phyloP scores from a whole-genome alignment of 2,797 vertebrate species.

The Argentina silus region DNA sequence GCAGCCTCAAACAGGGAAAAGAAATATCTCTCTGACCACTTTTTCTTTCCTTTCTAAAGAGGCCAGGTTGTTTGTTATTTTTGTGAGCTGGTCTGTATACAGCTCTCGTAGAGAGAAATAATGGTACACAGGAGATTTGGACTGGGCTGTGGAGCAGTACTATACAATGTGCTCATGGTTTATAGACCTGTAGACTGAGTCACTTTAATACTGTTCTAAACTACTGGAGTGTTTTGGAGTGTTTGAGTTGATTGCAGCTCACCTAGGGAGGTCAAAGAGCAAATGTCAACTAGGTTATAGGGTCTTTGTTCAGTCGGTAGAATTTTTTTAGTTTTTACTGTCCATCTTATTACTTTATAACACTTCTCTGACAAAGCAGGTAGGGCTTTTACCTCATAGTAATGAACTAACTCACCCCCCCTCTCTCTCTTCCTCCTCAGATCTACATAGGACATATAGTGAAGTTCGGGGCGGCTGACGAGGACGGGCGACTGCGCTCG shows the following conservation, averaged over 20 bases:
- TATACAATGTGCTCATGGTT: neutral
- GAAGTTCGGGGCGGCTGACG: slow-evolving; percentile 94
- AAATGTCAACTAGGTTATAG: too few relatives aligned
- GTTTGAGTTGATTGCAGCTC: too few relatives aligned
- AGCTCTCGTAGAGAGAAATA: slow-evolving; percentile 40
- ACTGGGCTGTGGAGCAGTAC: neutral
- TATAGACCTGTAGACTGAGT: neutral
- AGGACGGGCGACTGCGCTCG: slow-evolving; percentile 93
- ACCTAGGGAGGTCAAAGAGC: too few relatives aligned
- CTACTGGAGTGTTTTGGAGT: too few relatives aligned
- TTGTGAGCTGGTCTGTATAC: slow-evolving; percentile 31
- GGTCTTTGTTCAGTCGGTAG: too few relatives aligned
- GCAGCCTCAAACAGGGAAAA: slow-evolving; percentile 42
- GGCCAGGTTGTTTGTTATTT: slow-evolving; percentile 45
- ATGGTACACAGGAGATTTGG: slow-evolving; percentile 36
- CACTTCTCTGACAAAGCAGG: too few relatives aligned
- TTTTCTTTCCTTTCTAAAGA: slow-evolving; percentile 29
- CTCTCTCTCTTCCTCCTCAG: slow-evolving; percentile 63
- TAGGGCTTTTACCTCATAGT: too few relatives aligned
- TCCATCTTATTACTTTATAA: too few relatives aligned
- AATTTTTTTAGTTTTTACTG: too few relatives aligned
- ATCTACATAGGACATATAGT: slow-evolving; percentile 99
- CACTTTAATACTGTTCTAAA: slow-evolving; percentile 1
- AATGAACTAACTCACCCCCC: neutral
- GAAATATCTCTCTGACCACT: slow-evolving; percentile 27